These are phyloP conservation scores for Hemaris fuciformis DNA, from an alignment of 2,888 invertebrate species.

Conservation along the genomic window DNA sequence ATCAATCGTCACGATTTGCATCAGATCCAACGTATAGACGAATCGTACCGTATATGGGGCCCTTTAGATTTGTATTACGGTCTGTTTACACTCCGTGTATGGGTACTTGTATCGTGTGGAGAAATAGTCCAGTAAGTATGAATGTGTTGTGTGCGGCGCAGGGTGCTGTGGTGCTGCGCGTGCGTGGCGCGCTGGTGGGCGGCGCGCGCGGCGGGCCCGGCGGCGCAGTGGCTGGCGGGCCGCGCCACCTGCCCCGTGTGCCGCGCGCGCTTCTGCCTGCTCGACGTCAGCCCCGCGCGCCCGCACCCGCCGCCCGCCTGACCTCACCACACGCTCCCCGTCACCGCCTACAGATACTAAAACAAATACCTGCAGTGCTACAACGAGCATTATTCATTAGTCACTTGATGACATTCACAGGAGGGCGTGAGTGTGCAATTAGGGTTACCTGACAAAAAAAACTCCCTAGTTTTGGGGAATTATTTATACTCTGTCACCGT, in stretches of 20 bases:
- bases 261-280: slow-evolving; percentile 90
- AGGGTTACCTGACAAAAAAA: too few relatives aligned
- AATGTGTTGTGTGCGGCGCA: slow-evolving; percentile 33
- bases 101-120: not conserved
- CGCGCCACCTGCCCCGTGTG: slow-evolving; percentile 95
- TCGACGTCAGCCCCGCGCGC: slow-evolving; percentile 86
- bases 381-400: too few relatives aligned
- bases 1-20: too few relatives aligned
- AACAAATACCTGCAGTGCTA: not conserved
- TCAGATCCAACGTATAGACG: too few relatives aligned
- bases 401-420: too few relatives aligned
- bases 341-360: not conserved
- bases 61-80: too few relatives aligned
- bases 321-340: not conserved
- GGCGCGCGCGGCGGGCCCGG: slow-evolving; percentile 86
- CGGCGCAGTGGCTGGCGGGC: slow-evolving; percentile 89
- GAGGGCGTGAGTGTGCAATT: too few relatives aligned
- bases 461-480: too few relatives aligned
- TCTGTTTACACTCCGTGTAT: too few relatives aligned
- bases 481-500: too few relatives aligned
- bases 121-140: too few relatives aligned
- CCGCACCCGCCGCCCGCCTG: not conserved
- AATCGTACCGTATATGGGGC: too few relatives aligned
- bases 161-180: slow-evolving; percentile 94
- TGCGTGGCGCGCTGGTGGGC: slow-evolving; percentile 95